Base-by-base conservation (phyloP, 2,888 invertebrate species). In the Drosophila aldrichi region DNA sequence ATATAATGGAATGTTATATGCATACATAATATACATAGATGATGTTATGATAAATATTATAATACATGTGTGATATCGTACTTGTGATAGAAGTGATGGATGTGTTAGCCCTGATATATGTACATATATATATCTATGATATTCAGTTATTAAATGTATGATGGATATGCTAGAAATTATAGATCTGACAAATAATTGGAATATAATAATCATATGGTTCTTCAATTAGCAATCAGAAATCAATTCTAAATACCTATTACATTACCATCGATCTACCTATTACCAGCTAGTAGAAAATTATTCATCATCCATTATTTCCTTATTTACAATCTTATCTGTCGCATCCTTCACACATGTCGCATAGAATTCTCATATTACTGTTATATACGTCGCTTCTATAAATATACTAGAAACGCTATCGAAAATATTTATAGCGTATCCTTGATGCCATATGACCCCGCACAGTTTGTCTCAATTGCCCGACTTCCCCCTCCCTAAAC, bases 371-470 rank as follows among this genome's bases (percentile, higher is more conserved):
- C 29, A n/a, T 16, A n/a, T 48, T 12, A 12, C 7, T 14, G 49
- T 49, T 20, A 32, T 32, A 14, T 29, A 41, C 25, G 10, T 2
- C 34, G 18, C 32, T 14, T 12, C 16, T 44, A 25, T n/a, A 29
- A 18, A 29, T 20, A 9, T 12, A 10, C 32, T 16, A 22, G 12
- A 14, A 29, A 2, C 43, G 12, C 25, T 20, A 36, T 36, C 12
- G 20, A 16, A 46, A 16, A 14, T 54, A 40, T 54, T 54, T 62
- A 61, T 64, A 87, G 83, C 49, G 78, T 58, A 74, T 75, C 69
- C 62, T 62, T 54, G 61, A 20, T 63, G 60, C 36, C 65, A 66
- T 58, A 25, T 68, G 57, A 65, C 54, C 74, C 62, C 41, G 62
- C 56, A 36, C 22, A 60, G 20, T 65, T 48, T 48, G 44, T 59